Percentiles rank a stretch among this genome's conserved stretches.
These are phyloP conservation scores for Zoanthus sociatus DNA, from an alignment of 92 coral and sea anemone species.

Conservation along the genomic window DNA sequence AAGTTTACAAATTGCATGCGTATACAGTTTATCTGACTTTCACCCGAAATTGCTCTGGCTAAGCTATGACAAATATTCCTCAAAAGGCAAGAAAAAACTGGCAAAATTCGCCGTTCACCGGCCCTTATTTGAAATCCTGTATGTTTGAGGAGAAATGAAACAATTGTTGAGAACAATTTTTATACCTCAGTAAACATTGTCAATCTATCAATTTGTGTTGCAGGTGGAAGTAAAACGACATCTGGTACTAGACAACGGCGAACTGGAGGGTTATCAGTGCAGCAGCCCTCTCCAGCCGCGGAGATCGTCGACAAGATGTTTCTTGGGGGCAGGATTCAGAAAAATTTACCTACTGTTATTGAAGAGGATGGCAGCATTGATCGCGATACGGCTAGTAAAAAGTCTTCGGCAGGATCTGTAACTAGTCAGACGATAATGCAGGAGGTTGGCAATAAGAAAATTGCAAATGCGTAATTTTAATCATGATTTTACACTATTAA, in stretches of 20 bases:
- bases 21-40: no score
- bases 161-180: no score
- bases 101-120: no score
- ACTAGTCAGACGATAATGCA: constrained; percentile 61
- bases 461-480: not conserved
- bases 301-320: constrained; percentile 93
- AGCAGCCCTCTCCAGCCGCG: constrained; percentile 59
- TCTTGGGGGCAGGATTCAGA: constrained; percentile 91
- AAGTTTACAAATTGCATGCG: no score
- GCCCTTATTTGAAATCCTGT: no score
- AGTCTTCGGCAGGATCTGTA: constrained; percentile 69
- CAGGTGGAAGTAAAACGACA: constrained; percentile 52
- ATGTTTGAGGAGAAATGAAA: no score
- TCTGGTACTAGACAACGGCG: constrained; percentile 76
- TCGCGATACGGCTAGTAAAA: constrained; percentile 65
- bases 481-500: no score
- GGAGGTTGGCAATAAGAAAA: constrained; percentile 49
- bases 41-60: no score
- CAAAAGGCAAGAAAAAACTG: no score
- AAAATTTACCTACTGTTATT: constrained; percentile 90
- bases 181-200: no score
- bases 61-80: no score
- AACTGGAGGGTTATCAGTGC: constrained; percentile 73
- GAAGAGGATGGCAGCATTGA: constrained; percentile 85
- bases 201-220: not conserved